Evolutionary conservation across 2,113 vertebrate species (phyloP), one percentile per base, ranked within the genome.

Genomic region (Argyrosomus japonicus): DNA sequence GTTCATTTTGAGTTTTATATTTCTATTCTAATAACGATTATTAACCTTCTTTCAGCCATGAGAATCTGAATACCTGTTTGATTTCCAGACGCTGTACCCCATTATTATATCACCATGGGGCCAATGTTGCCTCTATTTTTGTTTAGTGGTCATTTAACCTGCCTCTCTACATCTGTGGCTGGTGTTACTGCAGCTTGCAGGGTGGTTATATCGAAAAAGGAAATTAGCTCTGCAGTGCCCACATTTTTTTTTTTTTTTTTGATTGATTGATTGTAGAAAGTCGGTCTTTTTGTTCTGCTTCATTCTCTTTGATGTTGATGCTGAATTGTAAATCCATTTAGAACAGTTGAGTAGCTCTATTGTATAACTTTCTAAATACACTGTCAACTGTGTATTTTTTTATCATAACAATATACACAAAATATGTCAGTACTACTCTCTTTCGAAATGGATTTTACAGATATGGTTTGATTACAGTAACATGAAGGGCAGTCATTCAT

Each of bases 221-320:
- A 82, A 76, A 72, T 63, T 27, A 29, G 43, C 27, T 69, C 45
- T 60, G 23, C 57, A 3, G 6, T 65, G 68, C 45, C 60, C n/a
- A 61, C 19, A 13, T 0, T 0, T 60, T 40, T 60, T 53, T 21
- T 11, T 36, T 36, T 36, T 6, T 36, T 7, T 8, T 36, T 36
- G 32, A 36, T 36, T 75, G 57, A 69, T 7, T 79, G 64, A 79
- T 57, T 72, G 40, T 29, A 58, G 50, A 64, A 40, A 25, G 63
- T 25, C 54, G 4, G 6, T 72, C 3, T 50, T 25, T 57, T 57
- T 51, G n/a, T 75, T 12, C 58, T 61, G 56, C 27, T 67, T 60
- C 53, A 36, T 61, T 56, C 40, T 67, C 60, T 47, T 27, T 0
- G 2, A 63, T 40, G 10, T 50, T 65, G 60, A 25, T 45, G 23